Conservation (phyloP, 1,140 invertebrate genomes). For the Drosophila azteca region DNA sequence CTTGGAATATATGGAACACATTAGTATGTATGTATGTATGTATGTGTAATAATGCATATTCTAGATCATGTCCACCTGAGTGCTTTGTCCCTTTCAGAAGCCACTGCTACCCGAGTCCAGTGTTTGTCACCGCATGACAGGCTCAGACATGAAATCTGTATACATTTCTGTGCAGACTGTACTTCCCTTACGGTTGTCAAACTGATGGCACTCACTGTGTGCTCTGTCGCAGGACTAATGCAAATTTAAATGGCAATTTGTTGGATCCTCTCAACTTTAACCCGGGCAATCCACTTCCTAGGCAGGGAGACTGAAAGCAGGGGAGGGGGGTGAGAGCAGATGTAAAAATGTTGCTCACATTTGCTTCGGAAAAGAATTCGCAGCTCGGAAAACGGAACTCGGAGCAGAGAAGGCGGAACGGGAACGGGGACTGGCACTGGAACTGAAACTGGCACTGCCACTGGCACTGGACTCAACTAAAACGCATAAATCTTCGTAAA, state of each 20-base stretch:
- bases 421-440: conserved; percentile 4
- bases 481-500: conserved; percentile 81
- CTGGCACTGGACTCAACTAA: conserved; percentile 63
- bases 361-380: conserved; percentile 39
- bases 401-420: conserved; percentile 18
- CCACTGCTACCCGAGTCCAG: too few relatives aligned
- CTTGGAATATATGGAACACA: too few relatives aligned
- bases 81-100: too few relatives aligned
- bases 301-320: background rate
- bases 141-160: conserved; percentile 19
- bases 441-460: background rate
- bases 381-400: conserved; percentile 18
- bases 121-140: conserved; percentile 1
- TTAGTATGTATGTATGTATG: too few relatives aligned
- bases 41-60: too few relatives aligned
- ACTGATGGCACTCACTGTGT: conserved; percentile 34
- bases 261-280: conserved; percentile 53
- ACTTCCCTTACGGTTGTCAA: conserved; percentile 24
- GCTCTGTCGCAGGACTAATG: conserved; percentile 45
- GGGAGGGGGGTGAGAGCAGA: conserved; percentile 16
- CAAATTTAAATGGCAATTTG: conserved; percentile 66
- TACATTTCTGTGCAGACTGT: conserved; percentile 9
- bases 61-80: too few relatives aligned
- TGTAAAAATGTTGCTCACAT: conserved; percentile 52
- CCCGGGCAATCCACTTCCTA: conserved; percentile 31